Conservation (phyloP, 2,888 invertebrate genomes). For the Mythimna vitellina region DNA sequence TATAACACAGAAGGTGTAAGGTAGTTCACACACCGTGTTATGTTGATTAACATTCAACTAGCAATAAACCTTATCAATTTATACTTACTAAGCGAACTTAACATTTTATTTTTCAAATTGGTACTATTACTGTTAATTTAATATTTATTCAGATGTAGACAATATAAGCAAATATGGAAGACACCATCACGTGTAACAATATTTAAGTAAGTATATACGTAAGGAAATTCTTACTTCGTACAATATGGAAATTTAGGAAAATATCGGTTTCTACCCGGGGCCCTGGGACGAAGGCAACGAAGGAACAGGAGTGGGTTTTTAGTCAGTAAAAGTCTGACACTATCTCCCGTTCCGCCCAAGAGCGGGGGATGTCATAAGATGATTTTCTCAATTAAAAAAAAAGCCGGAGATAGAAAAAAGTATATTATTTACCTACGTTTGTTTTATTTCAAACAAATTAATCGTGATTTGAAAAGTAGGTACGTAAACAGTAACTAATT, state of each 20-base stretch:
- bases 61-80: not conserved
- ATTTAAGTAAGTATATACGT: too few species aligned
- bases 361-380: too few species aligned
- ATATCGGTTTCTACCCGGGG: not conserved
- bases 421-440: not conserved
- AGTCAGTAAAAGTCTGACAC: too few species aligned
- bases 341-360: too few species aligned
- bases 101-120: not conserved
- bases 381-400: too few species aligned
- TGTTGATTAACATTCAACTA: too few species aligned
- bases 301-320: too few species aligned
- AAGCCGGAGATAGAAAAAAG: not conserved
- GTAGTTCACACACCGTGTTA: too few species aligned
- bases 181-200: slow-evolving; percentile 22
- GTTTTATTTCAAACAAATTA: not conserved
- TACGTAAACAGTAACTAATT: too few species aligned
- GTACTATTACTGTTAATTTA: not conserved
- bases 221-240: not conserved
- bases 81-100: not conserved
- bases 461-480: not conserved
- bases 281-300: too few species aligned
- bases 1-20: slow-evolving; percentile 2
- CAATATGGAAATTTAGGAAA: not conserved
- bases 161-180: not conserved
- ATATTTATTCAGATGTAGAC: slow-evolving; percentile 23